phyloP scores from a whole-genome alignment of 2,797 vertebrate genomes.

The Myiotriccus ornatus region DNA sequence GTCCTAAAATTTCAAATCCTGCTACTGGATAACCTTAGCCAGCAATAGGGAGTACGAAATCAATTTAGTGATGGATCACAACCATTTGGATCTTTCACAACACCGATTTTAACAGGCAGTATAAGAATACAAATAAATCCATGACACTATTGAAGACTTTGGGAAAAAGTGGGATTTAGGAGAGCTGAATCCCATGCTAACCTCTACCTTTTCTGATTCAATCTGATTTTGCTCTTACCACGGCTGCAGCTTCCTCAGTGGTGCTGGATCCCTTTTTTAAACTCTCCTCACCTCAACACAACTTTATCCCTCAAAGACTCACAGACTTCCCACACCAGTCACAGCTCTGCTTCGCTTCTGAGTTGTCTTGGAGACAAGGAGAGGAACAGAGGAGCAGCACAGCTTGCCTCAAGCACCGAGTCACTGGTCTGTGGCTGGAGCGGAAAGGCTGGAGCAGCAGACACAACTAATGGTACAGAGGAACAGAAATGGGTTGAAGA shows the following conservation, averaged over 20 bases:
- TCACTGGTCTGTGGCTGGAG: not conserved
- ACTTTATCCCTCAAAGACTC: not conserved
- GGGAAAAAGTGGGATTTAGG: not conserved
- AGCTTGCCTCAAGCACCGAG: not conserved
- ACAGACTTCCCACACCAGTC: not conserved
- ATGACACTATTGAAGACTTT: not conserved
- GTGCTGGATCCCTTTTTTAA: not conserved
- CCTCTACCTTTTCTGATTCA: not conserved
- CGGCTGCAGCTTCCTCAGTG: accelerated
- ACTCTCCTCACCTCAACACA: not conserved
- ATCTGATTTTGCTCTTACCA: not conserved
- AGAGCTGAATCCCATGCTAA: not conserved
- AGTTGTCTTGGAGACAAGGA: not conserved
- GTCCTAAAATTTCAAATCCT: not conserved
- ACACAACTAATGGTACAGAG: not conserved
- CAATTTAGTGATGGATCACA: not conserved
- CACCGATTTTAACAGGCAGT: not conserved
- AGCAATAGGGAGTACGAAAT: not conserved
- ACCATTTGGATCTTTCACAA: not conserved
- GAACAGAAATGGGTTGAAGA: not conserved
- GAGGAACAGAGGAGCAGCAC: not conserved
- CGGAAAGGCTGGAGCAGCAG: not conserved
- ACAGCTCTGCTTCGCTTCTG: not conserved
- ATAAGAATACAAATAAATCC: not conserved
- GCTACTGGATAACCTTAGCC: not conserved